Evolutionary conservation across 2,113 vertebrate species (phyloP), one percentile per base, ranked within the genome.

Genomic region (Chaetorhynchus papuensis): DNA sequence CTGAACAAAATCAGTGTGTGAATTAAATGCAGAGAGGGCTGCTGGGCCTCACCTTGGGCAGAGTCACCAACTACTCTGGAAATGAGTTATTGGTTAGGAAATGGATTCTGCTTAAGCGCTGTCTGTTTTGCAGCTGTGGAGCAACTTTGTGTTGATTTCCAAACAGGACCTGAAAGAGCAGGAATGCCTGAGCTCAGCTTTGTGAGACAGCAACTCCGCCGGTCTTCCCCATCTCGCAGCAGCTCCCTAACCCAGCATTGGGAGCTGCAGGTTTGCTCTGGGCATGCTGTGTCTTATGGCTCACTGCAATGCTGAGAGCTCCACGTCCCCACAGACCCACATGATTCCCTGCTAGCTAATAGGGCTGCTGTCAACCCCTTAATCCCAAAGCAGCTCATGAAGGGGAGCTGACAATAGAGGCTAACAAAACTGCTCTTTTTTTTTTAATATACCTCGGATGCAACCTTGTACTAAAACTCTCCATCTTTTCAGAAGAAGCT

Each of bases 371-470:
- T 9, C 47, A 21, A 0, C 18, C 20, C 1, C 4, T 61, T 57
- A 44, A 82, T 59, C 90, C 78, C 85, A 70, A 70, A 87, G 11
- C 26, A 66, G 47, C 23, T 53, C 13, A 2, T 26, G 56, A 65
- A 71, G 42, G 26, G 13, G 15, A 50, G 33, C 26, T 78, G 74
- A 50, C 28, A 84, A 74, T 6, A 64, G 5, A 90, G 20, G 13
- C 63, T 39, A n/a, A 39, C 3, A 5, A 82, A 94, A 82, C 31
- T 3, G 20, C 1, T 4, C 6, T 11, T 27, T 44, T 24, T 28
- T 9, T 10, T 49, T 60, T 21, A 7, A 65, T n/a, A n/a, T n/a
- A 31, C 9, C 27, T 52, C 0, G 0, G 24, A 53, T 68, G 61
- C 45, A 78, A 15, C 8, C 26, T 79, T 63, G 44, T 63, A 6